A percentile compares a stretch with the other conserved stretches of the same genome.
phyloP scores from a whole-genome alignment of 1,140 invertebrate species.

The Cyphomyrmex costatus region DNA sequence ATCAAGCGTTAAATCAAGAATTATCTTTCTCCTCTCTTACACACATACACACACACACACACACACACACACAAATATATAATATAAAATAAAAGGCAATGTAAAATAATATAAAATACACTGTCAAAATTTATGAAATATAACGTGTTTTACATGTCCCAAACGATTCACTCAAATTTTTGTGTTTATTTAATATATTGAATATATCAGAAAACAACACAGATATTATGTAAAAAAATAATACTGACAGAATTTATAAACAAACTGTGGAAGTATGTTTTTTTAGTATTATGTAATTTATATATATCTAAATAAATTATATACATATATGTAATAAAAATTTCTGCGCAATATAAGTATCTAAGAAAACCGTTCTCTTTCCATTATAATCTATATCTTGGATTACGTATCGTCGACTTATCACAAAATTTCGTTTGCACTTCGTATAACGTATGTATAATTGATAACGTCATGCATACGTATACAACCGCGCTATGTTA shows the following conservation, averaged over 20 bases:
- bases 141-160: too few species aligned
- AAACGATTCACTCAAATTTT: too few species aligned
- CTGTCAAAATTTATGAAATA: not conserved
- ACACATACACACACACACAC: too few species aligned
- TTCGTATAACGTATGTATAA: slow-evolving; percentile 10
- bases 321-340: slow-evolving; percentile 20
- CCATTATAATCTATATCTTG: not conserved
- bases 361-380: not conserved
- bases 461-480: slow-evolving; percentile 1
- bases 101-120: not conserved
- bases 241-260: too few species aligned
- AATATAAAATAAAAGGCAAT: not conserved
- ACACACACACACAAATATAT: not conserved
- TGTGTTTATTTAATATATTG: too few species aligned
- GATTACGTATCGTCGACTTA: slow-evolving; percentile 21
- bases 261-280: too few species aligned
- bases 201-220: too few species aligned
- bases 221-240: too few species aligned
- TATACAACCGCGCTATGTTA: not conserved
- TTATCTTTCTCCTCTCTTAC: not conserved
- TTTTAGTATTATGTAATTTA: not conserved
- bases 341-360: not conserved
- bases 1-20: not conserved
- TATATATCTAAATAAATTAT: not conserved
- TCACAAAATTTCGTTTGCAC: slow-evolving; percentile 31